Evolutionary conservation across 2,113 vertebrate genomes (phyloP).

Genomic region (Eretmochelys imbricata): DNA sequence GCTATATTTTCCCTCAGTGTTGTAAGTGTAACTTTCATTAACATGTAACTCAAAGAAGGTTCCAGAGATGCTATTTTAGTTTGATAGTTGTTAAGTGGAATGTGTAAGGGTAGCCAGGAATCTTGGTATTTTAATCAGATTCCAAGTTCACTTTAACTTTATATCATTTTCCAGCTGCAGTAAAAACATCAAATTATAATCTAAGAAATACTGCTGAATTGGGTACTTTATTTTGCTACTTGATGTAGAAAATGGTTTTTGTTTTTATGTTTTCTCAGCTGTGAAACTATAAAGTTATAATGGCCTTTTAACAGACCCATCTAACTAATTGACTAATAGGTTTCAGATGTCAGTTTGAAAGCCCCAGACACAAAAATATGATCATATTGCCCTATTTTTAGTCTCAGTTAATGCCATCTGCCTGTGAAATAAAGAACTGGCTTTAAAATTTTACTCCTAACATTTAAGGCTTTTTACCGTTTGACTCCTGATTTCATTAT

Average conservation of each 20-base stretch:
- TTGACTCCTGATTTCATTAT: background rate
- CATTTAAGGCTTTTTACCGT: background rate
- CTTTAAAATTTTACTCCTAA: background rate
- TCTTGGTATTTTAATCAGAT: conserved; percentile 25
- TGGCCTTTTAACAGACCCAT: background rate
- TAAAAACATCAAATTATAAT: background rate
- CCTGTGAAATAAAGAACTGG: conserved; percentile 30
- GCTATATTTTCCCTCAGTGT: background rate
- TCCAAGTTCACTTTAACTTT: conserved; percentile 30
- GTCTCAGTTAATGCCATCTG: conserved; percentile 9
- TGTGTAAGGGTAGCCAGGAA: conserved; percentile 31
- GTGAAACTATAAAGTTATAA: background rate
- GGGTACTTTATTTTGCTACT: background rate
- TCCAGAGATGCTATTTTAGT: conserved; percentile 19
- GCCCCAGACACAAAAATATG: background rate
- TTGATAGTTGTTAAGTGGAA: background rate
- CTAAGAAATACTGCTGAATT: background rate
- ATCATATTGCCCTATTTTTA: background rate
- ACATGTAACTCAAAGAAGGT: background rate
- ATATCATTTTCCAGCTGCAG: conserved; percentile 31
- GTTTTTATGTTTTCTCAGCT: background rate
- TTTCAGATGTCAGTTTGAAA: background rate
- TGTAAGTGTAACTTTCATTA: background rate
- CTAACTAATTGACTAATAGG: background rate
- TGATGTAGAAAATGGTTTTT: background rate